These are phyloP conservation scores for Furnarius figulus DNA, from an alignment of 2,113 vertebrate species.

Conservation along the genomic window DNA sequence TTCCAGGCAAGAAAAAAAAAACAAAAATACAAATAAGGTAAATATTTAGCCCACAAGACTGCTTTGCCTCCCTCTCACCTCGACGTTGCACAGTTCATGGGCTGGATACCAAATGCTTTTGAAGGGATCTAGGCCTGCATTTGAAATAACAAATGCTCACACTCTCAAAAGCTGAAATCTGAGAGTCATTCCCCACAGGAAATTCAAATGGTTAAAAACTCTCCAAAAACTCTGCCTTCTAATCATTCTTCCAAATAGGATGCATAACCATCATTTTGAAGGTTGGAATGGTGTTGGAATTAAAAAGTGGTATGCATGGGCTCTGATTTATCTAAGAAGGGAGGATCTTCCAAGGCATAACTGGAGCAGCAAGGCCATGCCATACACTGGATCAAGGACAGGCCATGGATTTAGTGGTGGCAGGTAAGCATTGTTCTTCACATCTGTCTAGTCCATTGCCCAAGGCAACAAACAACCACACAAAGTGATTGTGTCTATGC, in stretches of 20 bases:
- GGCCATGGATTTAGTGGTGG: no score
- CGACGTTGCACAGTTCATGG: accelerated
- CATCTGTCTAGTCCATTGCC: not conserved
- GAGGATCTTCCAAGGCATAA: not conserved
- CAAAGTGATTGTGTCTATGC: not conserved
- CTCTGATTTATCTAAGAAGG: not conserved
- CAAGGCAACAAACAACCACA: not conserved
- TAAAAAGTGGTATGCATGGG: not conserved
- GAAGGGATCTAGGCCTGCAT: not conserved
- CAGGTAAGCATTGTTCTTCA: not conserved
- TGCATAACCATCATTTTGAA: not conserved
- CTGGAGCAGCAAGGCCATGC: not conserved
- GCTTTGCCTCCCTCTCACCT: not conserved
- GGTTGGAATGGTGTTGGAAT: not conserved
- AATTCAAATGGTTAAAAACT: not conserved
- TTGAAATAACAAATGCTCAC: not conserved
- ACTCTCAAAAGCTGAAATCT: not conserved
- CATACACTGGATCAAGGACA: not conserved
- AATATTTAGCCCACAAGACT: not conserved
- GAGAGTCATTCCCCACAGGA: not conserved
- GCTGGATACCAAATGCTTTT: not conserved
- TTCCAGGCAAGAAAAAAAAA: not conserved
- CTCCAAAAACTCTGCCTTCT: not conserved
- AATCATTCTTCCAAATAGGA: not conserved
- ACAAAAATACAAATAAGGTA: not conserved